Evolutionary conservation across 2,888 invertebrate genomes (phyloP), one percentile per base, ranked within the genome.

Genomic region (Sesia bembeciformis): DNA sequence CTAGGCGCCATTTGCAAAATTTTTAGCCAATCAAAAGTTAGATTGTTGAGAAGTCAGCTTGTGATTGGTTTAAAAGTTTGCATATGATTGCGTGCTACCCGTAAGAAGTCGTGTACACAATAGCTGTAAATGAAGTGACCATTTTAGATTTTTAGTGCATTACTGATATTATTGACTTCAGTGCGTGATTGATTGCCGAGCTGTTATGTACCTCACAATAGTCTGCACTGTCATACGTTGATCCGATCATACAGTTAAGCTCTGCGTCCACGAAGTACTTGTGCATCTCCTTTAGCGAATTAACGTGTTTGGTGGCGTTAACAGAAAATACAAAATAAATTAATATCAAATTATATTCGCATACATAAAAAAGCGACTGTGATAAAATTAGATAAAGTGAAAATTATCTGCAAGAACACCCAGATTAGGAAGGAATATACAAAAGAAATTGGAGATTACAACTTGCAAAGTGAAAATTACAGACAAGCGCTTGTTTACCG

Each of bases 231-330:
- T 92, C 92, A 87, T 91, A 91, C 72, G 90, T 87, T 61, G 91
- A 85, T 82, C 91, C 91, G 82, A 93, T 91, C 93, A 94, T 93
- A 82, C 93, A 92, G 85, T 93, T 94, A 89, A 94, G 92, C 90
- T 94, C 94, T 72, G 94, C 94, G 79, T 94, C 94, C 92, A 94
- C 93, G 92, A 93, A 94, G 92, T 94, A 93, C 85, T 92, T 93
- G 91, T 93, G 93, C 93, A 93, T 93, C 91, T 92, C 92, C 94
- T 94, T 91, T 90, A 90, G 90, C 84, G 84, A 86, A 87, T 84
- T 79, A 81, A 76, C 77, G 82, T 82, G 84, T 79, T 76, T 76
- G 85, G 81, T 85, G 77, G 86, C 88, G 80, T 85, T 84, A 83
- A 86, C 84, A 78, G 77, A 76, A 79, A 84, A 85, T 78, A 84